phyloP scores from a whole-genome alignment of 2,888 invertebrate species.

The Idaea dimidiata region DNA sequence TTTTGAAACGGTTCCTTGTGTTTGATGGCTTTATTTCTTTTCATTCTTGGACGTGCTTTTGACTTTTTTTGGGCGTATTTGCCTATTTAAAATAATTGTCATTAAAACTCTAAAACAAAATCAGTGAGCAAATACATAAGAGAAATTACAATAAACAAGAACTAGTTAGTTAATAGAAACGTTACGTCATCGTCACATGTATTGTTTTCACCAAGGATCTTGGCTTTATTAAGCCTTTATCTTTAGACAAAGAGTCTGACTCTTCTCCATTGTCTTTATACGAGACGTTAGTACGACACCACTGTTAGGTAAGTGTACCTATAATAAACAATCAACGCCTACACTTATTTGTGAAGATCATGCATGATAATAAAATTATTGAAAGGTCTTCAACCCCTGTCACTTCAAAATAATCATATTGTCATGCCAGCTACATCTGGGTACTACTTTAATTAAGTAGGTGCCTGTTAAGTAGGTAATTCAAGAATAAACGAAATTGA shows the following conservation, averaged over 20 bases:
- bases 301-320: constrained; percentile 1
- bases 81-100: too few relatives aligned
- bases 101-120: too few relatives aligned
- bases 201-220: constrained; percentile 28
- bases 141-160: background rate
- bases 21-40: too few relatives aligned
- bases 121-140: background rate
- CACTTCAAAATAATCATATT: background rate
- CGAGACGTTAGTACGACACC: constrained; percentile 14
- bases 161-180: constrained; percentile 3
- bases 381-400: constrained; percentile 29
- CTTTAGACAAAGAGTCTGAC: constrained; percentile 28
- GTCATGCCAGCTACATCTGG: too few relatives aligned
- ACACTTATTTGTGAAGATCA: constrained; percentile 26
- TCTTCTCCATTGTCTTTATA: constrained; percentile 35
- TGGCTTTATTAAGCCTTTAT: background rate
- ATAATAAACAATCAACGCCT: constrained; percentile 34
- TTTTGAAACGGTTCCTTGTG: too few relatives aligned
- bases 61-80: too few relatives aligned
- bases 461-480: too few relatives aligned
- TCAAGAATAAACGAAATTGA: too few relatives aligned
- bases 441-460: too few relatives aligned
- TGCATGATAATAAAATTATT: constrained; percentile 34
- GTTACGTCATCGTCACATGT: constrained; percentile 36
- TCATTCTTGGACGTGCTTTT: too few relatives aligned